Percentiles rank a stretch among this genome's conserved stretches.
Conservation (phyloP, 1,140 invertebrate genomes). For the Drosophila dunni region DNA sequence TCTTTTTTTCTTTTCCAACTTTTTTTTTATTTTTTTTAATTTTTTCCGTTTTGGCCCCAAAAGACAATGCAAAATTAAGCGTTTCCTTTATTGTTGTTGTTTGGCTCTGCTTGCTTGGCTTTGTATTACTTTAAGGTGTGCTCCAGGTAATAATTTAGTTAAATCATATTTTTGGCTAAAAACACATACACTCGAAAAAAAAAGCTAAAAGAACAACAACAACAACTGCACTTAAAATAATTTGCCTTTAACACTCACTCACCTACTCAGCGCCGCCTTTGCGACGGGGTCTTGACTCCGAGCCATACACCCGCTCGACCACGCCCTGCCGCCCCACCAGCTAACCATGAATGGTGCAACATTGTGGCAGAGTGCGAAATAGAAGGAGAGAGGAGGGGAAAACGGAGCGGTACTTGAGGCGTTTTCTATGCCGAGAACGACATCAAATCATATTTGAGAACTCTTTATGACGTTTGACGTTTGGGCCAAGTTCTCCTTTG, state of each 20-base stretch:
- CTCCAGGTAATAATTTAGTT: conserved; percentile 84
- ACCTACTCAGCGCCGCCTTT: conserved; percentile 73
- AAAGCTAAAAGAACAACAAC: conserved; percentile 23
- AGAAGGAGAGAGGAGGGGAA: not conserved
- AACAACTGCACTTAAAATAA: conserved; percentile 63
- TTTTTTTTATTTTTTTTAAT: conserved; percentile 29
- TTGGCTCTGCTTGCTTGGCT: conserved; percentile 54
- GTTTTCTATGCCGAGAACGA: conserved; percentile 41
- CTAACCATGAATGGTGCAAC: conserved; percentile 23
- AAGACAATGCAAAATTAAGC: conserved; percentile 83
- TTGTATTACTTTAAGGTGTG: conserved; percentile 84
- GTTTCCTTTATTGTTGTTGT: conserved; percentile 80
- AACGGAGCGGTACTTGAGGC: conserved; percentile 24
- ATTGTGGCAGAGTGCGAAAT: conserved; percentile 11
- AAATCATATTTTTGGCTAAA: conserved; percentile 79
- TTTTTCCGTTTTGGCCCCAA: conserved; percentile 44
- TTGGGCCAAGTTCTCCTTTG: conserved; percentile 20
- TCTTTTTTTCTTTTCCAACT: conserved; percentile 18
- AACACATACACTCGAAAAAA: conserved; percentile 28
- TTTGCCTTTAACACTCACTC: conserved; percentile 81
- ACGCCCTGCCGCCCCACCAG: not conserved
- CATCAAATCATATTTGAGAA: conserved; percentile 49
- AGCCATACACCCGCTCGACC: not conserved
- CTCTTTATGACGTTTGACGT: conserved; percentile 46
- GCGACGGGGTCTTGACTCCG: conserved; percentile 48